Conservation (phyloP, 2,797 vertebrate species). For the Danio jaintianensis region DNA sequence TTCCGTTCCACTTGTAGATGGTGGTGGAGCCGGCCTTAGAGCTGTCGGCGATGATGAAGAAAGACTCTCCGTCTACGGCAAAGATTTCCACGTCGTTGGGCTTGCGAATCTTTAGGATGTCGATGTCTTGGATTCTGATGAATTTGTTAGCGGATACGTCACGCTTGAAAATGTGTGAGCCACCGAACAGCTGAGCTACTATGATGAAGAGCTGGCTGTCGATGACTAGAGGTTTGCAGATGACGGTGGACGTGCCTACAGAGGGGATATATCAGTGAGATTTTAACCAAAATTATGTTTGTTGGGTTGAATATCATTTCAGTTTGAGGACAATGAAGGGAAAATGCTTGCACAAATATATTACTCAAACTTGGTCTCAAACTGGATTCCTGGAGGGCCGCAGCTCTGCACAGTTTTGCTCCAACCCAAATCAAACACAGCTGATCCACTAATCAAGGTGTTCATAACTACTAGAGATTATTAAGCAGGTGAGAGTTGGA, state of each 20-base stretch:
- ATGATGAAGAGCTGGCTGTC: conserved; percentile 93
- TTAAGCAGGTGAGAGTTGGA: too few relatives aligned
- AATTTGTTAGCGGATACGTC: conserved; percentile 95
- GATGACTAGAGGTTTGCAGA: conserved; percentile 96
- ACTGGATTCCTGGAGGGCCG: too few relatives aligned
- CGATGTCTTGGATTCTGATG: conserved; percentile 99
- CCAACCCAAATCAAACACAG: too few relatives aligned
- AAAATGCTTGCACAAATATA: too few relatives aligned
- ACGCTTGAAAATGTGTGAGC: conserved; percentile 97
- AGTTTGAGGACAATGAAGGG: too few relatives aligned
- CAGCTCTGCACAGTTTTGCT: too few relatives aligned
- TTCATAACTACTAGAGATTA: too few relatives aligned
- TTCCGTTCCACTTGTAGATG: conserved; percentile 98
- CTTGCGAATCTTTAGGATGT: conserved; percentile 95
- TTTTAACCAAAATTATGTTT: too few relatives aligned
- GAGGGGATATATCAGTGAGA: neutral
- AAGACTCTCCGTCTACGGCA: conserved; percentile 90
- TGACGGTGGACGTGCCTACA: conserved; percentile 92
- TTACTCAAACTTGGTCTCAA: too few relatives aligned
- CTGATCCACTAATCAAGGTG: too few relatives aligned
- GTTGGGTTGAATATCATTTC: too few relatives aligned
- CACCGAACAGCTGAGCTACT: conserved; percentile 95
- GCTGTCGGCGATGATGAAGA: conserved; percentile 95
- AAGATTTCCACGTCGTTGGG: conserved; percentile 98
- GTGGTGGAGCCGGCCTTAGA: conserved; percentile 98